phyloP scores from a whole-genome alignment of 1,140 invertebrate genomes.

The Anadara kagoshimensis region DNA sequence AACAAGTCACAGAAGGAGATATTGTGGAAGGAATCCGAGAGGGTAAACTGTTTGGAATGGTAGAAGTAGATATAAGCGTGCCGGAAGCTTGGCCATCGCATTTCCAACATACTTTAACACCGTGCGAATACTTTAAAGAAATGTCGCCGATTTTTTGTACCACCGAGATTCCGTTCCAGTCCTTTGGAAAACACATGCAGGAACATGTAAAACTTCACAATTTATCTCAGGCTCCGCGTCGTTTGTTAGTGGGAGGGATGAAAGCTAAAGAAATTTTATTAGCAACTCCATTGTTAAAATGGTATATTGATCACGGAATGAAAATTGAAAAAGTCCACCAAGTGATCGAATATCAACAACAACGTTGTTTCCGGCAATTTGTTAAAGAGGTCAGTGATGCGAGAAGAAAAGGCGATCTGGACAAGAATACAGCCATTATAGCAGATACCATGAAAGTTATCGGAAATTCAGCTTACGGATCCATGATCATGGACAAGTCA shows the following conservation, averaged over 20 bases:
- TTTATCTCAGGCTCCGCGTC: conserved; percentile 28
- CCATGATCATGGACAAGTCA: conserved; percentile 33
- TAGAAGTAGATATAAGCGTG: conserved; percentile 12
- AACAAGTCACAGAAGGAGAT: background rate
- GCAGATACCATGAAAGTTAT: conserved; percentile 49
- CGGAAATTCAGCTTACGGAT: conserved; percentile 41
- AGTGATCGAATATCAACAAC: conserved; percentile 44
- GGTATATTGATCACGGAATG: conserved; percentile 50
- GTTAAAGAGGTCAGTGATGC: conserved; percentile 42
- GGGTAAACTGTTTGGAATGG: background rate
- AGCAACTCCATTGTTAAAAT: conserved; percentile 43
- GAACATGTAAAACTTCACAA: too few species aligned
- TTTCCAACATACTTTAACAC: background rate
- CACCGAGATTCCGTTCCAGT: conserved; percentile 1
- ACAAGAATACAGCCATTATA: conserved; percentile 37
- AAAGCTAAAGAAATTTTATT: conserved; percentile 39
- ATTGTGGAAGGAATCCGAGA: background rate
- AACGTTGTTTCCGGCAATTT: conserved; percentile 38
- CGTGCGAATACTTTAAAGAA: background rate
- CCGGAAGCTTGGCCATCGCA: background rate
- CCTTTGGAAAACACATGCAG: conserved; percentile 18
- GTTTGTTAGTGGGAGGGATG: conserved; percentile 41
- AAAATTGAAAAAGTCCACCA: conserved; percentile 43
- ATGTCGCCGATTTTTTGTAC: conserved; percentile 10
- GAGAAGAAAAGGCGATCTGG: conserved; percentile 36